A percentile compares a stretch with the other conserved stretches of the same genome.
phyloP scores from a whole-genome alignment of 1,140 invertebrate species.

The Pogonognathellus flavescens region DNA sequence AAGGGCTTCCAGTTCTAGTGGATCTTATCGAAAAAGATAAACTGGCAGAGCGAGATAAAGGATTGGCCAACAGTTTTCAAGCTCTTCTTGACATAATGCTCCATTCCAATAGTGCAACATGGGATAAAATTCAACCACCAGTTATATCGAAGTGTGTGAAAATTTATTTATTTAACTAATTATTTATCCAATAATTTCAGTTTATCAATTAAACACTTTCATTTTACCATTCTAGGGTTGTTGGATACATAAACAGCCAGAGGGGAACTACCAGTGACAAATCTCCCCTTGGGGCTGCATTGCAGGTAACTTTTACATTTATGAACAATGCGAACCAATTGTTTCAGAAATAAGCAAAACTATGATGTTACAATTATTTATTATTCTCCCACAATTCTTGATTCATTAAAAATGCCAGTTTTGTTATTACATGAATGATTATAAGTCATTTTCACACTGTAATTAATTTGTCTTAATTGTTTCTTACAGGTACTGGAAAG shows the following conservation, averaged over 20 bases:
- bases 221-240: conserved; percentile 48
- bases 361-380: conserved; percentile 39
- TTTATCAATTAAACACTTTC: neutral
- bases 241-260: conserved; percentile 53
- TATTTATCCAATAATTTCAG: too few relatives aligned
- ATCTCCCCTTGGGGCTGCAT: conserved; percentile 54
- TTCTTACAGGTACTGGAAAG: conserved; percentile 62
- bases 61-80: conserved; percentile 56
- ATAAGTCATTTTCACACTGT: too few relatives aligned
- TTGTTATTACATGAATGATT: too few relatives aligned
- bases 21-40: conserved; percentile 64
- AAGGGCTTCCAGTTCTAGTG: conserved; percentile 58
- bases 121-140: conserved; percentile 62
- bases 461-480: too few relatives aligned
- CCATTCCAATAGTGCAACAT: conserved; percentile 54
- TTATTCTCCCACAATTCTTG: too few relatives aligned
- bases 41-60: conserved; percentile 54
- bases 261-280: conserved; percentile 53
- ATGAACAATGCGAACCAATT: neutral
- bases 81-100: conserved; percentile 62
- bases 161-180: too few relatives aligned
- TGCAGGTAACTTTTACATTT: conserved; percentile 55
- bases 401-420: too few relatives aligned
- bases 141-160: conserved; percentile 63
- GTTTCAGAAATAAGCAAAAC: neutral